Evolutionary conservation across 2,797 vertebrate species (phyloP).

Genomic region (Mormyrops boulengeri): DNA sequence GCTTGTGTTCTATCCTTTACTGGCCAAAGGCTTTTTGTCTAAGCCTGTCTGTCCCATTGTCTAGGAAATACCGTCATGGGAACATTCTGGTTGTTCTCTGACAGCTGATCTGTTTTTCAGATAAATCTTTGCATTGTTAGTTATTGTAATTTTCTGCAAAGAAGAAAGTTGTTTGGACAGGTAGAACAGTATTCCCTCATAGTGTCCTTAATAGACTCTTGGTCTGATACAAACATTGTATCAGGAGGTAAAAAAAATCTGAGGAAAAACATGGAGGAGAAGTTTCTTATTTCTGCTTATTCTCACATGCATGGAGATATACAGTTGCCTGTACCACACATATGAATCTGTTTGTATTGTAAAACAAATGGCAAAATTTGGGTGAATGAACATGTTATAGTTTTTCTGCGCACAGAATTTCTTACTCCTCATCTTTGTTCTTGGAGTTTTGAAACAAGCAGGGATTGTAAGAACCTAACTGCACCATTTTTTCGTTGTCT

Average conservation of each 20-base stretch:
- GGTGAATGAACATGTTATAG: constrained; percentile 11
- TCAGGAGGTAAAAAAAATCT: neutral
- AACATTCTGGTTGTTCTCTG: neutral
- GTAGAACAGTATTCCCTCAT: neutral
- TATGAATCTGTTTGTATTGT: neutral
- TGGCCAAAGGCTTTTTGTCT: neutral
- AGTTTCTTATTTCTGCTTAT: neutral
- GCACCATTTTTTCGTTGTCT: neutral
- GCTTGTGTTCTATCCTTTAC: neutral
- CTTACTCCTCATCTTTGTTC: neutral
- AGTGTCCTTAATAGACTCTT: neutral
- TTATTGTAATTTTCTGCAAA: neutral
- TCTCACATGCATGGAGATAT: neutral
- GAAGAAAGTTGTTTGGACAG: neutral
- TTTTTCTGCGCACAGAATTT: constrained; percentile 7
- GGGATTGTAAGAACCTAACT: neutral
- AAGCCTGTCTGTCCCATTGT: neutral
- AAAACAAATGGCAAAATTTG: neutral
- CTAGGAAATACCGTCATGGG: neutral
- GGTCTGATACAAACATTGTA: neutral
- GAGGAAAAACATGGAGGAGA: neutral
- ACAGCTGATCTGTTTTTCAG: neutral
- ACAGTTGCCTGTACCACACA: neutral
- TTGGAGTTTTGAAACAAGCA: neutral
- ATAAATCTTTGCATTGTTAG: neutral